Conservation (phyloP, 2,113 vertebrate species). For the Phyllostomus hastatus region DNA sequence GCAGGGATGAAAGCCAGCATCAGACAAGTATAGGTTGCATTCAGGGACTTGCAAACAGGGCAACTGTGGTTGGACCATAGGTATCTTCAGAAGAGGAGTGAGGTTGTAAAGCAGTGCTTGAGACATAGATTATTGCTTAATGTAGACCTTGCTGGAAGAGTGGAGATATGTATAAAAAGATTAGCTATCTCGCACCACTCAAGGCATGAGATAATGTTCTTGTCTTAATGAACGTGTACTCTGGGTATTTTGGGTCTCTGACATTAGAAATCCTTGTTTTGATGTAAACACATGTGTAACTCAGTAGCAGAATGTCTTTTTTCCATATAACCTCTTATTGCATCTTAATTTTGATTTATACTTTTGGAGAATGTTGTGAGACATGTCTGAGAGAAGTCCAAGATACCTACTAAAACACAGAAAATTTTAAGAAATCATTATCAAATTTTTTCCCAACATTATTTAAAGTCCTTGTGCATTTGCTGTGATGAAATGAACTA, state of each 20-base stretch:
- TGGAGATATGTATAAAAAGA: neutral
- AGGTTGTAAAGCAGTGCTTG: neutral
- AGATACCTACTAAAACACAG: neutral
- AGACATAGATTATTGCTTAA: neutral
- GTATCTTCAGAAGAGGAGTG: neutral
- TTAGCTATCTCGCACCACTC: neutral
- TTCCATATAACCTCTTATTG: neutral
- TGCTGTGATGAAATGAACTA: neutral
- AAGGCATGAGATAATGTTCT: neutral
- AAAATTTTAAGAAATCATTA: neutral
- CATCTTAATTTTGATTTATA: neutral
- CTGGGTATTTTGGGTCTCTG: neutral
- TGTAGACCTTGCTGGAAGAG: neutral
- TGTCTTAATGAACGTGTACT: neutral
- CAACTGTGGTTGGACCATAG: neutral
- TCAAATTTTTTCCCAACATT: neutral
- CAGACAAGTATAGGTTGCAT: neutral
- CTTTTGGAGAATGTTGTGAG: neutral
- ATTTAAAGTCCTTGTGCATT: neutral
- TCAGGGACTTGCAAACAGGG: neutral
- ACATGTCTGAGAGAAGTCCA: neutral
- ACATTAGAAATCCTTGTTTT: conserved; percentile 2
- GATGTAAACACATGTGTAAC: neutral
- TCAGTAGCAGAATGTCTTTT: neutral
- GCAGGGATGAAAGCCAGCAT: neutral